Base-by-base conservation (phyloP, 1,140 invertebrate species). In the Samia ricini region DNA sequence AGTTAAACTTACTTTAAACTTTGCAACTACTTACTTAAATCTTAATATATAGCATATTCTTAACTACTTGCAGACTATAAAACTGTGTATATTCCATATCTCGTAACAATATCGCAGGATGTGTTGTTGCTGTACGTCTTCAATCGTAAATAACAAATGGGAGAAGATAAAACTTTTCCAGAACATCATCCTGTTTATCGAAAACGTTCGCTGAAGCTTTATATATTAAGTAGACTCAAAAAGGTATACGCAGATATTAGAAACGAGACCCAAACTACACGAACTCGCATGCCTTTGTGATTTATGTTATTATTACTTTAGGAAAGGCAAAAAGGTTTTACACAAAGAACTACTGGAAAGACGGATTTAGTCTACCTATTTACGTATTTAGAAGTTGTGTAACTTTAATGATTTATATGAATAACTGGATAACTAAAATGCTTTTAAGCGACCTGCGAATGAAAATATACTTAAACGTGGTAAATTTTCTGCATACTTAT, bases 131-230 rank as follows among this genome's bases (percentile, higher is more conserved):
- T 74, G 71, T 57, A 73, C 72, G 72, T 79, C 71, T 79, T 85
- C 71, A 85, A 74, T 74, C 79, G 82, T 85, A 83, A 85, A 83
- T 87, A 87, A 87, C 74, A 82, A 85, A 85, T 81, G 76, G 74
- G 64, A 69, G 68, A 70, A 71, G 71, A 69, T 71, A 73, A 85
- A 83, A 85, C 69, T 87, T 85, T 74, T 71, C 62, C 70, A 51
- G 71, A 65, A 68, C 65, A 69, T 74, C 79, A 78, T 81, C 82
- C 77, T 85, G 77, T 85, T 87, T 83, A 75, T 70, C 77, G 63
- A 67, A 63, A 73, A 71, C 63, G 56, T 56, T 51, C 57, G 56
- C 63, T 66, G 61, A 60, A 61, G 20, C 33, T 42, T 42, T 42
- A 52, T 52, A n/a, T 52, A 22, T 52, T 52, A 23, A 52, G 51